These are phyloP conservation scores for Hozukius guyotensis DNA, from an alignment of 2,797 vertebrate genomes.

Conservation along the genomic window DNA sequence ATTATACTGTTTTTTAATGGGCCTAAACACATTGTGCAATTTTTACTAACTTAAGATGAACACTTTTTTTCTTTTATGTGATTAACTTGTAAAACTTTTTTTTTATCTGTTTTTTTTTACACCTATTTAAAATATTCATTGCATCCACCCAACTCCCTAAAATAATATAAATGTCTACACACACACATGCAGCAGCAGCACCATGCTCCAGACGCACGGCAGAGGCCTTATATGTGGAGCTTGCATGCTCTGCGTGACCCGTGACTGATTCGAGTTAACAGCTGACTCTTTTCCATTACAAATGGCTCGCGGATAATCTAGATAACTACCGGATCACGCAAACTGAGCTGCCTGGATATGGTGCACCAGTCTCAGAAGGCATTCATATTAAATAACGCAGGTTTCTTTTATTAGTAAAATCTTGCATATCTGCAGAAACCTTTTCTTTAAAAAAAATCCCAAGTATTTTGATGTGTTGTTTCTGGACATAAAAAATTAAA, in stretches of 20 bases:
- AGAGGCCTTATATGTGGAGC: constrained; percentile 59
- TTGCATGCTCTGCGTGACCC: constrained; percentile 79
- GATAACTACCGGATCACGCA: constrained; percentile 81
- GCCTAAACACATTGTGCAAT: neutral
- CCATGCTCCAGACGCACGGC: constrained; percentile 47
- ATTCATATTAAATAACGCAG: neutral
- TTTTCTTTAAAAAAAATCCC: too few species aligned
- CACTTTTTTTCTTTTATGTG: neutral
- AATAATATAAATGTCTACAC: neutral
- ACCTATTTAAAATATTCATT: neutral
- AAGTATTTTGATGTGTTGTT: neutral
- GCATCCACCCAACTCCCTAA: neutral
- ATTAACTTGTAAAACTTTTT: neutral
- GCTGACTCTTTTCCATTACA: constrained; percentile 81
- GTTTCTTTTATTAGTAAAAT: neutral
- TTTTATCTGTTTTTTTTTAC: neutral
- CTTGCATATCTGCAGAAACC: neutral
- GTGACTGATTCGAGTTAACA: constrained; percentile 84
- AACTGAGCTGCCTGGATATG: constrained; percentile 55
- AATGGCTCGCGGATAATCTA: constrained; percentile 81
- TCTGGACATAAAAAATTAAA: neutral
- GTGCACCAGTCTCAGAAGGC: constrained; percentile 10
- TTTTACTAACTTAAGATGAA: neutral
- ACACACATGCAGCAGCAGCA: constrained; percentile 6
- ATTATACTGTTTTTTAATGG: neutral